Evolutionary conservation across 2,888 invertebrate genomes (phyloP), one percentile per base, ranked within the genome.

Genomic region (Drosophila mulleri): DNA sequence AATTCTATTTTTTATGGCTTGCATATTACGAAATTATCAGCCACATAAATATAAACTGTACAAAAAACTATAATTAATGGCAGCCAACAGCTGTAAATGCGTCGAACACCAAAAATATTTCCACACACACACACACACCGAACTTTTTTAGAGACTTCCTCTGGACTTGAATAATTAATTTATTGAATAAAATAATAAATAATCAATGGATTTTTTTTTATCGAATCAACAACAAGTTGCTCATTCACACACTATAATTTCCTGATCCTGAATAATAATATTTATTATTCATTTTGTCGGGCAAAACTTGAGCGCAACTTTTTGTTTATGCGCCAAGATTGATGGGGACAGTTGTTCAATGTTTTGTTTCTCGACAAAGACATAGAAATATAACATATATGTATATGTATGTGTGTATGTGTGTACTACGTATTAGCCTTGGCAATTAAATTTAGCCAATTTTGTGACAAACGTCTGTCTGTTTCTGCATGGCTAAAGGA

Each of bases 281-380:
- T 63, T 81, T 77, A 61, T 66, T 70, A 59, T 76, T 80, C 70
- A 56, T 62, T 56, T 47, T 16, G 58, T 18, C 37, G 45, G 53
- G 23, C 29, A 39, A 29, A 48, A 58, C 48, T 71, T 16, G 14
- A 26, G 57, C 58, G 37, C 29, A 39, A 16, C 20, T 47, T 42
- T 58, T 48, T 88, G 59, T 67, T 72, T 74, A 77, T 67, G 53
- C 32, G 60, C 41, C 29, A 53, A 76, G 89, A 86, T 89, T 87
- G 88, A 86, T 87, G 89, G 67, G 70, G 77, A 82, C 90, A 86
- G 88, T 83, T 86, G 86, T 61, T 77, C 83, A 86, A 77, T 80
- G 89, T 78, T 84, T 82, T 84, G 74, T 75, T 84, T 84, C 61
- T 60, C 47, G 53, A 32, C 48, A 42, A 2, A 23, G 6, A 20